A percentile compares a stretch with the other conserved stretches of the same genome.
Conservation (phyloP, 2,113 vertebrate species). For the Oncorhynchus mykiss region DNA sequence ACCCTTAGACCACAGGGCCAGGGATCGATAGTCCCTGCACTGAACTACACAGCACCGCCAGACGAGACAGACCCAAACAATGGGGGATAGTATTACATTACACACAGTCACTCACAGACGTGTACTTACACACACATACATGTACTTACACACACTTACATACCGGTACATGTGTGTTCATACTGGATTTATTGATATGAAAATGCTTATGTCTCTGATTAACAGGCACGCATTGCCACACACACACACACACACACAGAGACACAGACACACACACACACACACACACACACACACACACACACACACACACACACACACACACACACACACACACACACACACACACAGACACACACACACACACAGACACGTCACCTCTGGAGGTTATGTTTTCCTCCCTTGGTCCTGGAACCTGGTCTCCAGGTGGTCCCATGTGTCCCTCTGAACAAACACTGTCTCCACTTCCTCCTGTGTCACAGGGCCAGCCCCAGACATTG, state of each 20-base stretch:
- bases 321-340: neutral
- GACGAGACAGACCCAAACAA: conserved; percentile 59
- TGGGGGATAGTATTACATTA: conserved; percentile 59
- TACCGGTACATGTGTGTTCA: neutral
- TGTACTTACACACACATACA: neutral
- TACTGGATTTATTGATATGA: neutral
- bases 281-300: conserved; percentile 23
- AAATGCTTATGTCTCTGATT: too few relatives aligned
- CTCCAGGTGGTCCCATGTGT: conserved; percentile 55
- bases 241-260: conserved; percentile 9
- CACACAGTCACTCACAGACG: too few relatives aligned
- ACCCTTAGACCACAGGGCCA: conserved; percentile 61
- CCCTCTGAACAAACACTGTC: conserved; percentile 60
- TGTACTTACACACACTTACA: neutral
- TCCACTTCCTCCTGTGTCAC: conserved; percentile 35
- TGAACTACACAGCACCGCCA: conserved; percentile 46
- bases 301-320: conserved; percentile 3
- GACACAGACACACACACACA: neutral
- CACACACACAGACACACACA: neutral
- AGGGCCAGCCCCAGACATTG: conserved; percentile 57
- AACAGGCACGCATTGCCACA: neutral
- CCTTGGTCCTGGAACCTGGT: conserved; percentile 41
- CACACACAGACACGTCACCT: neutral
- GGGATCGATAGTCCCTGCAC: conserved; percentile 65
- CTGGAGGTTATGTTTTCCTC: conserved; percentile 41